Conservation (phyloP, 2,888 invertebrate species). For the Drosophila leonis region DNA sequence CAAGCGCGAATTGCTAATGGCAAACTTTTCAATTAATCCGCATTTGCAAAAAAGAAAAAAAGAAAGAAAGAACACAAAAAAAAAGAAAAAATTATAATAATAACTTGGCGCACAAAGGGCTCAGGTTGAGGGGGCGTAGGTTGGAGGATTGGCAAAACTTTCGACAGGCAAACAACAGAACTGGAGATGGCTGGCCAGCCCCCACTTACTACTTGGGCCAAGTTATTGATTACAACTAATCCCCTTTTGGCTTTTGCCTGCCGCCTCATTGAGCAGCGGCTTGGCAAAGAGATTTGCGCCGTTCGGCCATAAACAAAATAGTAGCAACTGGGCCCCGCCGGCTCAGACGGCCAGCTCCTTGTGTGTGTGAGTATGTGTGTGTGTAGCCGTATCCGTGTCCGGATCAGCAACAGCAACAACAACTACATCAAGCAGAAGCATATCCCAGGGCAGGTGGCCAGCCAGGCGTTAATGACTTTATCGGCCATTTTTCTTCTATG, state of each 20-base stretch:
- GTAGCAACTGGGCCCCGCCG: constrained; percentile 46
- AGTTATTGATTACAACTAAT: constrained; percentile 82
- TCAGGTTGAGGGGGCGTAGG: neutral
- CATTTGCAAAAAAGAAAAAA: constrained; percentile 57
- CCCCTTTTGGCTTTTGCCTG: constrained; percentile 78
- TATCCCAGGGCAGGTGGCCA: constrained; percentile 63
- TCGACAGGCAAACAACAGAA: constrained; percentile 71
- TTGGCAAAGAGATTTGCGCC: constrained; percentile 64
- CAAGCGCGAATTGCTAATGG: constrained; percentile 77
- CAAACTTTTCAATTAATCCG: constrained; percentile 81
- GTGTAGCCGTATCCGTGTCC: constrained; percentile 38
- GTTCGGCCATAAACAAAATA: constrained; percentile 72
- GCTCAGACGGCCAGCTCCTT: constrained; percentile 51
- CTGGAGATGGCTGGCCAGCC: constrained; percentile 4
- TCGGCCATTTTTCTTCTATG: constrained; percentile 71
- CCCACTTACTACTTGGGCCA: constrained; percentile 56
- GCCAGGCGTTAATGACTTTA: constrained; percentile 80
- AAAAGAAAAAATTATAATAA: constrained; percentile 76
- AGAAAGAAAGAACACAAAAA: constrained; percentile 38
- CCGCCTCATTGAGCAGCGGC: constrained; percentile 77
- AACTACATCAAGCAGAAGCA: neutral
- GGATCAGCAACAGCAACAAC: constrained; percentile 23
- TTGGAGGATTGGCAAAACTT: constrained; percentile 46
- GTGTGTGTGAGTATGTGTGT: constrained; percentile 5
- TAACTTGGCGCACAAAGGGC: constrained; percentile 57